phyloP scores from a whole-genome alignment of 2,113 vertebrate genomes.

The Etheostoma cragini region DNA sequence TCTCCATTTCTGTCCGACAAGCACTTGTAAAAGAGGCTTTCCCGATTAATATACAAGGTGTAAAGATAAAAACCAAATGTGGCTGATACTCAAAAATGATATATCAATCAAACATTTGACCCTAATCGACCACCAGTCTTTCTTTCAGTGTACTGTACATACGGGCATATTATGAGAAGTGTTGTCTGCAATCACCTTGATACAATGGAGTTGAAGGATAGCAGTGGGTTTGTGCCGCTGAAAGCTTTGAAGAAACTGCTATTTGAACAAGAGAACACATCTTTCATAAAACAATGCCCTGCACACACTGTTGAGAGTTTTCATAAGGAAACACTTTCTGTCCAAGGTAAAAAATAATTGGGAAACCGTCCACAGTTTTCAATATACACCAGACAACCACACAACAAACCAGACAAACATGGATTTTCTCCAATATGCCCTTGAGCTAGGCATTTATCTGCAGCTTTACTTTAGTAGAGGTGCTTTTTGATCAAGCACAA shows the following conservation, averaged over 20 bases:
- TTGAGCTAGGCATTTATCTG: slow-evolving; percentile 55
- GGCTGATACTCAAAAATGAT: no score
- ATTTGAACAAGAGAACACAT: background rate
- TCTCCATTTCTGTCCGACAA: no score
- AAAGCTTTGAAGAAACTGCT: background rate
- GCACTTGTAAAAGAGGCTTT: no score
- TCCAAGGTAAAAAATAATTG: background rate
- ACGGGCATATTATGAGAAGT: no score
- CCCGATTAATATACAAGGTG: no score
- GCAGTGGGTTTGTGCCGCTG: background rate
- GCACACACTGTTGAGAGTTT: background rate
- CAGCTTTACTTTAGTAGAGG: slow-evolving; percentile 39
- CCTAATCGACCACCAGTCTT: no score
- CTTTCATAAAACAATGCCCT: background rate
- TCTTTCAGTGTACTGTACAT: no score
- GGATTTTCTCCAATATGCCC: slow-evolving; percentile 44
- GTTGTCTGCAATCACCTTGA: background rate
- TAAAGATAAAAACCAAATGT: no score
- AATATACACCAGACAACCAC: background rate
- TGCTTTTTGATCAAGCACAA: slow-evolving; percentile 35
- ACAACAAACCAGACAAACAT: slow-evolving; percentile 36
- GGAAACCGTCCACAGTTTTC: background rate
- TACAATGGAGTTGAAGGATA: background rate
- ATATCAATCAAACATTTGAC: no score
- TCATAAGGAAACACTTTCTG: background rate